Base-by-base conservation (phyloP, 2,888 invertebrate species). In the Boloria selene region DNA sequence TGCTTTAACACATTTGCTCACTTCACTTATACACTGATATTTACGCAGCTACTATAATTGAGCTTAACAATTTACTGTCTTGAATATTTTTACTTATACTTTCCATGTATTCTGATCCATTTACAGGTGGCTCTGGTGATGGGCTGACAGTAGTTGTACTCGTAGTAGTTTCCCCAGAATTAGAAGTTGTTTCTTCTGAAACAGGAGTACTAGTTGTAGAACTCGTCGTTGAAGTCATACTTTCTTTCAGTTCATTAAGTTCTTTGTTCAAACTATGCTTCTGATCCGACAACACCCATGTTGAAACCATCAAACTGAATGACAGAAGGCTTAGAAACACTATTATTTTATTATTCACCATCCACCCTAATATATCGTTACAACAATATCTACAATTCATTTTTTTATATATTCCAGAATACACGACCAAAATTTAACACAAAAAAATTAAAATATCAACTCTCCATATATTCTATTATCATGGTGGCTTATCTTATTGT, bases 301-400 rank as follows among this genome's bases (percentile, higher is more conserved):
- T 88, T 0, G 91, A 89, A 0, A 91, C 86, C 47, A 91, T 86
- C 5, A 90, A 72, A 59, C 79, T 84, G 65, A 91, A 91, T 0
- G 84, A 85, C 2, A 91, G 69, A 5, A 87, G 64, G 44, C 80
- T 76, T 1, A 91, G 75, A 1, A 91, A 75, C 4, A 91, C 89
- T 51, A 91, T 90, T 0, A 84, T 67, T 75, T 91, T 91, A 70
- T 91, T 91, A 50, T 89, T 84, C 51, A 86, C 49, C 77, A 84
- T 83, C 91, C 91, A 91, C 1, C 73, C 81, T 3, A 86, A 42
- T 0, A 79, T 77, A 47, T 78, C 77, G 22, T 86, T 82, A 0
- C 80, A 80, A 60, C 86, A 87, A 70, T 87, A 88, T 72, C 77
- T 80, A 65, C 83, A 86, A 63, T 79, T 78, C 72, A 84, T 80